Conservation (phyloP, 23 tunicate genomes). For the Corella eumyota region DNA sequence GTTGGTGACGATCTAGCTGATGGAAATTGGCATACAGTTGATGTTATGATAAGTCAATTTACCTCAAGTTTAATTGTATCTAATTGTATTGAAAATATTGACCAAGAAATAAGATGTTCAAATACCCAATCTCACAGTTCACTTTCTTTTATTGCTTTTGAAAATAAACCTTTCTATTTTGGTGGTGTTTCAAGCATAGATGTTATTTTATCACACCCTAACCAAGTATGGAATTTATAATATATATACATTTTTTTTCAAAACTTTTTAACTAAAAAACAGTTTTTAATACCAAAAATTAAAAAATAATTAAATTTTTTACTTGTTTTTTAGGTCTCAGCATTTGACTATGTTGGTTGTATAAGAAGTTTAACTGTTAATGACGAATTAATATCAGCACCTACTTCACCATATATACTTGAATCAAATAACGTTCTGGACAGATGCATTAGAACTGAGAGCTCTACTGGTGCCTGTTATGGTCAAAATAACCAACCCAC, state of each 20-base stretch:
- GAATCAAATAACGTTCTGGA: no score
- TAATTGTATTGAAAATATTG: no score
- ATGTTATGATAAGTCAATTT: constrained; percentile 1
- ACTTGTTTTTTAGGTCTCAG: constrained; percentile 40
- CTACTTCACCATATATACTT: constrained; percentile 12
- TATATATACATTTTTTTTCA: no score
- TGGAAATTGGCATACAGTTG: constrained; percentile 41
- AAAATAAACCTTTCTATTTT: constrained; percentile 7
- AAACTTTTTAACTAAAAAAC: no score
- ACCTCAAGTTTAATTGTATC: no score
- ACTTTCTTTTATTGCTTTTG: constrained; percentile 2
- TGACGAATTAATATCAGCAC: constrained; percentile 4
- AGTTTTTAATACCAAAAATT: no score
- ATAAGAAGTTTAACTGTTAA: constrained; percentile 30
- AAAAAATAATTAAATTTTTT: not conserved
- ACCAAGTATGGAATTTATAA: no score
- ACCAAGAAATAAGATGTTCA: no score
- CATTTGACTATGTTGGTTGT: constrained; percentile 76
- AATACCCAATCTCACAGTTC: no score
- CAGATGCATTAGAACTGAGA: constrained; percentile 24
- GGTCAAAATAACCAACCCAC: not conserved
- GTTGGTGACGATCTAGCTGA: constrained; percentile 17
- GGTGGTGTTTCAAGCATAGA: constrained; percentile 31
- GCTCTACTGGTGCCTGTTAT: constrained; percentile 13
- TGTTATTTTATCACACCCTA: constrained; percentile 19